Conservation (phyloP, 2,113 vertebrate species). For the Daphoenositta chrysoptera region DNA sequence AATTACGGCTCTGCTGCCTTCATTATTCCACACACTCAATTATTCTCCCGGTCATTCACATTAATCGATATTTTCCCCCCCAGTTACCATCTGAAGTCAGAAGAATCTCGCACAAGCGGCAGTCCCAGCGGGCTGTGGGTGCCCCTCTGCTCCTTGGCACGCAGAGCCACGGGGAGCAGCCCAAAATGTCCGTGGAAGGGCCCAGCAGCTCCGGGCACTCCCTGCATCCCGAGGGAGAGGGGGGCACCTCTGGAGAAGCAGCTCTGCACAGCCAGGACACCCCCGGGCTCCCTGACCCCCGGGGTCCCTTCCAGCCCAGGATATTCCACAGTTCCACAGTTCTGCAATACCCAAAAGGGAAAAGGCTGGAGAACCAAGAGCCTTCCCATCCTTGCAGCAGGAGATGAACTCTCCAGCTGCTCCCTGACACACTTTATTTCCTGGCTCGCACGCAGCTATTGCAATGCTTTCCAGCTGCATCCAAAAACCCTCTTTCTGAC, state of each 20-base stretch:
- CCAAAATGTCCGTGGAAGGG: accelerated
- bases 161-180: not conserved
- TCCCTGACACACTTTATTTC: not conserved
- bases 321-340: accelerated
- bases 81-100: not conserved
- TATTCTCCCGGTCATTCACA: not conserved
- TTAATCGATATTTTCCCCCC: not conserved
- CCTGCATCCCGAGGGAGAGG: not conserved
- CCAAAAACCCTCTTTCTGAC: not conserved
- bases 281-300: not conserved
- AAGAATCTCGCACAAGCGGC: not conserved
- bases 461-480: slow-evolving; percentile 8
- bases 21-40: not conserved
- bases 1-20: not conserved
- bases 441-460: not conserved
- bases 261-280: not conserved
- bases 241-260: not conserved
- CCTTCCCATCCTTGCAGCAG: not conserved
- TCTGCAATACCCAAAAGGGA: not conserved
- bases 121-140: not conserved
- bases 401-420: not conserved
- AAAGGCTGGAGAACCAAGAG: not conserved
- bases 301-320: not conserved
- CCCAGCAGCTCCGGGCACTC: not conserved
- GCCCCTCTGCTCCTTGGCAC: not conserved